A percentile compares a stretch with the other conserved stretches of the same genome.
These are phyloP conservation scores for Ormia ochracea DNA, from an alignment of 2,888 invertebrate genomes.

Conservation along the genomic window DNA sequence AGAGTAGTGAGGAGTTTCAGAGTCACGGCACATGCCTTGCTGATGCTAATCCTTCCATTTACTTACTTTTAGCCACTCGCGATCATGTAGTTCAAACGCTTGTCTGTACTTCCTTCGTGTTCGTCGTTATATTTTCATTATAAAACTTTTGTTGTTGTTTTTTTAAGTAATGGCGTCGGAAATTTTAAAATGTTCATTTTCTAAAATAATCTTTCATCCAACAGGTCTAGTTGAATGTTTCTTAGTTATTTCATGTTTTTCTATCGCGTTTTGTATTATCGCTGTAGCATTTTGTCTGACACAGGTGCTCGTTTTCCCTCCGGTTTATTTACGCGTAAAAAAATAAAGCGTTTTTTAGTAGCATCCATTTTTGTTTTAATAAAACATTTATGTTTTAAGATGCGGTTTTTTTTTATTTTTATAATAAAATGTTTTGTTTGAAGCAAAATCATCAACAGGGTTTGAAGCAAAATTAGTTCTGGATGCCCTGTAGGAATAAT, in stretches of 20 bases:
- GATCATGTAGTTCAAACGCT: slow-evolving; percentile 8
- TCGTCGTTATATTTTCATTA: slow-evolving; percentile 35
- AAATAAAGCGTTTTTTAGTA: slow-evolving; percentile 32
- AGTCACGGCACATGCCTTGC: not conserved
- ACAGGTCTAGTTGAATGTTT: slow-evolving; percentile 41
- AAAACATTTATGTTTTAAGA: slow-evolving; percentile 29
- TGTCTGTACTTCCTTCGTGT: not conserved
- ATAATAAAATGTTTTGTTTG: not conserved
- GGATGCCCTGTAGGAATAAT: slow-evolving; percentile 17
- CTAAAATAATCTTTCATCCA: slow-evolving; percentile 28
- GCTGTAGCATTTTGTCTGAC: slow-evolving; percentile 7
- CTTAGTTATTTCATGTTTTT: slow-evolving; percentile 29
- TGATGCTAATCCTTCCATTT: not conserved
- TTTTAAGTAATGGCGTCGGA: not conserved
- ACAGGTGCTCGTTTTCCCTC: slow-evolving; percentile 59
- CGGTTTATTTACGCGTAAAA: slow-evolving; percentile 25
- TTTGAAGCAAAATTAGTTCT: not conserved
- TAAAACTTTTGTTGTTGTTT: slow-evolving; percentile 42
- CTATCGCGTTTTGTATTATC: slow-evolving; percentile 17
- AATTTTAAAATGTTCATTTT: slow-evolving; percentile 14
- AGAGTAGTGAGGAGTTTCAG: not conserved
- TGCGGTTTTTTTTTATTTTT: not conserved
- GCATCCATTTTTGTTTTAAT: slow-evolving; percentile 26
- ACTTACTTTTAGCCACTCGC: not conserved
- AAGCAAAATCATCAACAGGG: slow-evolving; percentile 2